Base-by-base conservation (phyloP, 2,113 vertebrate genomes). In the Crotalus horridus region DNA sequence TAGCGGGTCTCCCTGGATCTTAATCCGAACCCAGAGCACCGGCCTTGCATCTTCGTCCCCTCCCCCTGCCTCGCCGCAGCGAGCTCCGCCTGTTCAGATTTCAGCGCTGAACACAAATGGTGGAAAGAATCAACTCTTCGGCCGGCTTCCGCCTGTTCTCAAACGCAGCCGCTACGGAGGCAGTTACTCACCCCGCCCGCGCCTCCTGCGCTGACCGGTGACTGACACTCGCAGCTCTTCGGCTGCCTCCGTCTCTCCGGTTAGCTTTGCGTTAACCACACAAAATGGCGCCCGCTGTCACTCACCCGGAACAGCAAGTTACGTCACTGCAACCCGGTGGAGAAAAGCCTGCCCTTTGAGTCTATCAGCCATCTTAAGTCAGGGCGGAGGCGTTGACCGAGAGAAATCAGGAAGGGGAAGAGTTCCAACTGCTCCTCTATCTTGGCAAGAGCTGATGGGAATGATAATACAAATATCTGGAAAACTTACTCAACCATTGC, bases 281-380 rank as follows among this genome's bases (percentile, higher is more conserved):
- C 97, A 98, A 98, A 97, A 98, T 98, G 98, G 98, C 98, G 97
- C 96, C 94, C 0, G 88, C 12, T 24, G 15, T 3, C 6, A 11
- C 58, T 95, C 85, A 94, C 96, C 97, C 97, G 97, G 98, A 98
- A 98, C 95, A 95, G 93, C 95, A 97, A 93, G 2, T 2, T 13
- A 0, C 91, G 92, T 95, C 95, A 94, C 48, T 10, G 8, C 0
- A 90, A 0, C 88, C 96, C 12, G 55, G 81, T 51, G 0, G 1
- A 1, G 9, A 7, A 24, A 15, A n/a, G 6, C 93, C 6, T 0
- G 21, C 13, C 21, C 1, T 0, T 8, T 6, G 3, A 6, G 1
- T 10, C 74, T 17, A 0, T 1, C 20, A n/a, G 90, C 97, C 97
- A 97, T 97, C 53, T 97, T 97, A 96, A 55, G 33, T 95, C 6